Evolutionary conservation across 2,888 invertebrate genomes (phyloP).

Genomic region (Tenthredo mesomela): DNA sequence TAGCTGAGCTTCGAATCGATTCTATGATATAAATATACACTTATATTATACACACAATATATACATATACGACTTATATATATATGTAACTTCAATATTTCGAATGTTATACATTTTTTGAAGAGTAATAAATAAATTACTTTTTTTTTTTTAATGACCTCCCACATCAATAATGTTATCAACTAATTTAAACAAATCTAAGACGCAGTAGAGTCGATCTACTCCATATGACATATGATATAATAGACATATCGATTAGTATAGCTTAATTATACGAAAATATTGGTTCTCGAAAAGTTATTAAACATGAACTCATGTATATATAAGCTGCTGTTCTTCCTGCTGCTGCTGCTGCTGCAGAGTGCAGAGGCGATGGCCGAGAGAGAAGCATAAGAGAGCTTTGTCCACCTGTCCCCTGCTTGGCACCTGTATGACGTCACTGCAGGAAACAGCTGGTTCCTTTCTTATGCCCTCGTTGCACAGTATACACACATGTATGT

Average conservation of each 20-base stretch:
- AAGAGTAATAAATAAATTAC: background rate
- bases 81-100: background rate
- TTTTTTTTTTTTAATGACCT: background rate
- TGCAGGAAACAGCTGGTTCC: conserved; percentile 73
- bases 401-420: conserved; percentile 69
- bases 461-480: conserved; percentile 56
- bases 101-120: background rate
- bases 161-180: background rate
- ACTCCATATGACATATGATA: background rate
- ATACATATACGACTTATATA: background rate
- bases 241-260: background rate
- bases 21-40: conserved; percentile 22
- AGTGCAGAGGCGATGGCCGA: background rate
- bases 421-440: conserved; percentile 73
- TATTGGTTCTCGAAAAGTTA: background rate
- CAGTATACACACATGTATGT: conserved; percentile 14
- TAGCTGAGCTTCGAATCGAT: conserved; percentile 7
- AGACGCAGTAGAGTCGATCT: background rate
- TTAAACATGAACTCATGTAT: background rate
- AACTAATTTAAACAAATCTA: background rate
- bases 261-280: background rate
- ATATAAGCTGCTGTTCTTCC: background rate
- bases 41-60: background rate
- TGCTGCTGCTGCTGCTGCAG: background rate
- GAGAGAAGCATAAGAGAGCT: conserved; percentile 59